A percentile compares a stretch with the other conserved stretches of the same genome.
Evolutionary conservation across 2,888 invertebrate genomes (phyloP).

Genomic region (Clostera curtula): DNA sequence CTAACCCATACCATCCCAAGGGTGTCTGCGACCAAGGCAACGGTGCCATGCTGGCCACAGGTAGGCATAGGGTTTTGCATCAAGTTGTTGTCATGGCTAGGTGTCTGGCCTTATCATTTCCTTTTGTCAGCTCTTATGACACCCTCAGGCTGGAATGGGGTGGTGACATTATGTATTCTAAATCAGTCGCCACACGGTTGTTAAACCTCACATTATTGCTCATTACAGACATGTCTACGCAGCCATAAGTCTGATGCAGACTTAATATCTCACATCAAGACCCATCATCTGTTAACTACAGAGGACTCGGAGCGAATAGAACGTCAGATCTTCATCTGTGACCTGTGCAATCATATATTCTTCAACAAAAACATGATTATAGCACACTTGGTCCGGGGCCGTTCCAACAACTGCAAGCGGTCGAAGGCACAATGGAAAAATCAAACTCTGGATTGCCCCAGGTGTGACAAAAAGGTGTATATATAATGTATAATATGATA

Average conservation of each 20-base stretch:
- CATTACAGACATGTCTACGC: slow-evolving; percentile 39
- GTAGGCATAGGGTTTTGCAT: too few species aligned
- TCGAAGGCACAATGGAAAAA: background rate
- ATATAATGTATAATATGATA: too few species aligned
- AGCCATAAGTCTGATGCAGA: slow-evolving; percentile 6
- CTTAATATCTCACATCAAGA: slow-evolving; percentile 33
- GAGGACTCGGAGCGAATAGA: slow-evolving; percentile 30
- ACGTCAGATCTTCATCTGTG: slow-evolving; percentile 41
- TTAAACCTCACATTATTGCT: too few species aligned
- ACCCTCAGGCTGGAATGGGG: background rate
- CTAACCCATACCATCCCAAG: too few species aligned
- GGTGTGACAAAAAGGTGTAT: slow-evolving; percentile 29
- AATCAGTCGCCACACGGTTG: too few species aligned
- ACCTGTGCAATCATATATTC: slow-evolving; percentile 35
- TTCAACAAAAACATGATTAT: slow-evolving; percentile 41
- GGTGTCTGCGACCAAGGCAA: too few species aligned
- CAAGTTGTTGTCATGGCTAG: too few species aligned
- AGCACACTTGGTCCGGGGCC: slow-evolving; percentile 34
- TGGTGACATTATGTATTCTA: background rate
- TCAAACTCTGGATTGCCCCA: slow-evolving; percentile 22
- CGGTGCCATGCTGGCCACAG: too few species aligned
- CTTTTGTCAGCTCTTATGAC: too few species aligned
- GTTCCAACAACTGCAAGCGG: too few species aligned
- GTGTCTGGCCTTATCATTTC: too few species aligned
- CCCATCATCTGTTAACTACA: slow-evolving; percentile 33